phyloP scores from a whole-genome alignment of 2,888 invertebrate genomes.

The Ceraclea dissimilis region DNA sequence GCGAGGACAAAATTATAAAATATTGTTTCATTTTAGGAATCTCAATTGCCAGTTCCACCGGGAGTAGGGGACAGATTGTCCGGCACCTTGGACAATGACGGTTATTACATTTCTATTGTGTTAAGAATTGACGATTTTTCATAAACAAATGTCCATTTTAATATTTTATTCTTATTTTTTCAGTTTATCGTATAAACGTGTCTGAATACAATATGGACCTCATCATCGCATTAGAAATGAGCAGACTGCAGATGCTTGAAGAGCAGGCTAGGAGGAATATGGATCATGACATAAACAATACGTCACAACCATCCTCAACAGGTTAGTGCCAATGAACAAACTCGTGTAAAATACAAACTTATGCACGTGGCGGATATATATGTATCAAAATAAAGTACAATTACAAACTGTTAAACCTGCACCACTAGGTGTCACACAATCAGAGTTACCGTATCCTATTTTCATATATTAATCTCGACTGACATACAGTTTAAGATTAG shows the following conservation, averaged over 20 bases:
- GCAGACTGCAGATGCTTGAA: slow-evolving; percentile 57
- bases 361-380: not conserved
- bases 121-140: not conserved
- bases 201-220: slow-evolving; percentile 54
- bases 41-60: not conserved
- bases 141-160: too few species aligned
- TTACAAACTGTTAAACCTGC: too few species aligned
- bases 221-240: slow-evolving; percentile 60
- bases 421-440: too few species aligned
- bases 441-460: too few species aligned
- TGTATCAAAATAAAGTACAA: not conserved
- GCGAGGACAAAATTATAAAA: not conserved
- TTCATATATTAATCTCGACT: too few species aligned
- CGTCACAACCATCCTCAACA: slow-evolving; percentile 14
- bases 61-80: not conserved
- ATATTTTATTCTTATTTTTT: slow-evolving; percentile 7
- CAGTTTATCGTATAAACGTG: slow-evolving; percentile 30
- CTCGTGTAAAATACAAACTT: too few species aligned
- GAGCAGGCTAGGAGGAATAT: slow-evolving; percentile 41
- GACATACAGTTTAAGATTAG: too few species aligned
- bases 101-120: not conserved
- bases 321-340: too few species aligned
- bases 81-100: not conserved
- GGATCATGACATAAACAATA: slow-evolving; percentile 14
- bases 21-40: not conserved